phyloP scores from a whole-genome alignment of 1,140 invertebrate genomes.

The Leptinotarsa undecemlineata region DNA sequence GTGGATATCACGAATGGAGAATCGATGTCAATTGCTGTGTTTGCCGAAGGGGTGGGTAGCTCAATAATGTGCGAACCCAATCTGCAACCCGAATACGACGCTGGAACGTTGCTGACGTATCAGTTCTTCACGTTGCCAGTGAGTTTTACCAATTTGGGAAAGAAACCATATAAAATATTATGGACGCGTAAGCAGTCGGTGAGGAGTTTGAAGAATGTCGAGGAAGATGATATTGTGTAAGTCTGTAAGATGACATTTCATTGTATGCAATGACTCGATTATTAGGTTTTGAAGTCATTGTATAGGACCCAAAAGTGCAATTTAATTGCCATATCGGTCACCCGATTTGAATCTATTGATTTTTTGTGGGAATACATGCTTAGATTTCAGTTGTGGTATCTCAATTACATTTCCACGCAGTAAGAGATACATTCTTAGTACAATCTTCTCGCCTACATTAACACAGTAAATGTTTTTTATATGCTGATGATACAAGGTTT shows the following conservation, averaged over 20 bases:
- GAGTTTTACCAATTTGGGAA: slow-evolving; percentile 53
- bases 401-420: no score
- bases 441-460: no score
- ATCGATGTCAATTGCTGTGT: slow-evolving; percentile 23
- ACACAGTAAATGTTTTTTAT: no score
- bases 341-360: no score
- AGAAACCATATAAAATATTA: slow-evolving; percentile 47
- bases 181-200: slow-evolving; percentile 40
- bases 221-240: neutral
- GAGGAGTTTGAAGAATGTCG: slow-evolving; percentile 33
- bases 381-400: no score
- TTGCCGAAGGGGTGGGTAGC: slow-evolving; percentile 54
- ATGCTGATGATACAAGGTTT: no score
- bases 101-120: slow-evolving; percentile 53
- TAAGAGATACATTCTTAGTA: no score
- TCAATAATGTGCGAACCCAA: slow-evolving; percentile 53
- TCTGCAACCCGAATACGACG: slow-evolving; percentile 54
- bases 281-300: no score
- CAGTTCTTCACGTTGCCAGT: slow-evolving; percentile 49
- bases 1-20: slow-evolving; percentile 49
- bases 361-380: no score
- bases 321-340: no score
- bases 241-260: neutral
- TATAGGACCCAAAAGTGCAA: no score
- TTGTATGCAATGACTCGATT: neutral